These are phyloP conservation scores for Leucania comma DNA, from an alignment of 2,888 invertebrate genomes.

Conservation along the genomic window DNA sequence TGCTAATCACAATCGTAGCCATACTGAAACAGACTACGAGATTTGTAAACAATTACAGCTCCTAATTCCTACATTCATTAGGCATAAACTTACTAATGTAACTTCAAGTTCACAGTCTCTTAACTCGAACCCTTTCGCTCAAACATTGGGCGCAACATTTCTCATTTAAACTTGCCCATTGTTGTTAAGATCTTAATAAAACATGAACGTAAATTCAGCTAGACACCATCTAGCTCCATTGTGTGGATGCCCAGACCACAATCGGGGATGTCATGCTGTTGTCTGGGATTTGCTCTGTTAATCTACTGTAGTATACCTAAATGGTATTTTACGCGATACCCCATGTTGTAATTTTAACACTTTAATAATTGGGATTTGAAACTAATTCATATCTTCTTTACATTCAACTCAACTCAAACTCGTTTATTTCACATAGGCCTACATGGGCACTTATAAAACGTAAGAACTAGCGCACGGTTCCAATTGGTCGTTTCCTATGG, in stretches of 20 bases:
- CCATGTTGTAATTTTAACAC: conserved; percentile 19
- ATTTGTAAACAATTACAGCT: neutral
- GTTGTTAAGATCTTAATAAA: conserved; percentile 57
- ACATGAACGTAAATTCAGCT: conserved; percentile 44
- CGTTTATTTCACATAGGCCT: too few relatives aligned
- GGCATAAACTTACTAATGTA: conserved; percentile 18
- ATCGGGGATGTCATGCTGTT: conserved; percentile 7
- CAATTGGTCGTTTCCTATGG: too few relatives aligned
- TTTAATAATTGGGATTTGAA: neutral
- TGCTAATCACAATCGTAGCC: neutral
- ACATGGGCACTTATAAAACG: too few relatives aligned
- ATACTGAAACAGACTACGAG: neutral
- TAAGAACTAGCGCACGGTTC: too few relatives aligned
- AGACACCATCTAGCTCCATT: conserved; percentile 40
- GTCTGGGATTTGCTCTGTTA: conserved; percentile 25
- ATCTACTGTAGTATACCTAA: neutral
- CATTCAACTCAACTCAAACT: too few relatives aligned
- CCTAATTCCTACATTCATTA: conserved; percentile 11
- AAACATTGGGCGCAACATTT: conserved; percentile 45
- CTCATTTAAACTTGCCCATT: conserved; percentile 62
- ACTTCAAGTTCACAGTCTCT: conserved; percentile 41
- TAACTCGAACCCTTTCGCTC: neutral
- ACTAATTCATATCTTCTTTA: neutral
- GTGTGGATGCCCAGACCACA: conserved; percentile 17
- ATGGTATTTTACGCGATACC: conserved; percentile 1